Base-by-base conservation (phyloP, 2,113 vertebrate genomes). In the Phalacrocorax brasilianus region DNA sequence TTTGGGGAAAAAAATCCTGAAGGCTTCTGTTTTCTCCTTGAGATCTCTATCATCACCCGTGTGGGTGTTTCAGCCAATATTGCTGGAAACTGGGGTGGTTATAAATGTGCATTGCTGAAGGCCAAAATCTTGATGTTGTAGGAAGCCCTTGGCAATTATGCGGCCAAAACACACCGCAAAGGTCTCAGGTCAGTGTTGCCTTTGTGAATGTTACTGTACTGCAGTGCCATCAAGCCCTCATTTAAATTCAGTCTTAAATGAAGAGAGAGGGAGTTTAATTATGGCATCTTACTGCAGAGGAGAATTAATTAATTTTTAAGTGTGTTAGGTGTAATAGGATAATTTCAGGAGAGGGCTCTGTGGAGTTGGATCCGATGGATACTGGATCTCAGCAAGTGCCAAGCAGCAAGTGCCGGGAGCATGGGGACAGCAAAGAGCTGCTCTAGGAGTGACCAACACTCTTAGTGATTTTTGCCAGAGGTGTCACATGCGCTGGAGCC, bases 311-410 rank as follows among this genome's bases (percentile, higher is more conserved):
- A 85, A 63, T 92, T 87, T 92, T 91, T 66, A 76, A 91, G 28
- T n/a, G 47, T 42, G 44, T 63, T 70, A 30, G 47, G 86, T 85
- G 53, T 79, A 96, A 83, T 59, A 88, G 85, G 61, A 73, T 91
- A 77, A 91, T 94, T 94, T 73, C 59, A 74, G 65, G 44, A 76
- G 42, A 67, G 79, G 72, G 38, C 42, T 91, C 68, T 42, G 40
- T 0, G 0, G 75, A 62, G 40, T 73, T 0, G 0, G 24, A 28
- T 0, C 0, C 5, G 3, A 40, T 11, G 28, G 66, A n/a, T 82
- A 9, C 3, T 2, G 47, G 3, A 40, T 33, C 58, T 45, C 17
- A 22, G 42, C 40, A 49, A 32, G 20, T 0, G 8, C 0, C 11
- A 50, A 83, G 55, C 71, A 14, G 16, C 65, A 71, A 38, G 38